Percentiles rank a stretch among this genome's conserved stretches.
phyloP scores from a whole-genome alignment of 2,888 invertebrate species.

The Epirrhoe tristata region DNA sequence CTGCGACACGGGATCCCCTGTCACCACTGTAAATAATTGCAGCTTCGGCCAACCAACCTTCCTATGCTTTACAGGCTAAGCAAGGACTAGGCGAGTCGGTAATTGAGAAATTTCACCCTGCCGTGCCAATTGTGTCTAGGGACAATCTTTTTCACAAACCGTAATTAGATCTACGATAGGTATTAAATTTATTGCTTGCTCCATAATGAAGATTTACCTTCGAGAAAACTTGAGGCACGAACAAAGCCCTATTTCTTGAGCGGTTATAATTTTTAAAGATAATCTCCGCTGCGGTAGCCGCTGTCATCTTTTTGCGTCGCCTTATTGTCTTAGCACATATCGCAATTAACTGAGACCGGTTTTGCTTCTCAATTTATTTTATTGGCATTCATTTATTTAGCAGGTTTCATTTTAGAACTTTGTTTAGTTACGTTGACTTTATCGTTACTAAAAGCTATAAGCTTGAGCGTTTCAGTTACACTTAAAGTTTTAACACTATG shows the following conservation, averaged over 20 bases:
- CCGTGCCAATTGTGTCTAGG: slow-evolving; percentile 32
- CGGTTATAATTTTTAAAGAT: slow-evolving; percentile 74
- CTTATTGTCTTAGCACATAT: slow-evolving; percentile 44
- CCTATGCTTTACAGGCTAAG: slow-evolving; percentile 44
- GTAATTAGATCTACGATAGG: slow-evolving; percentile 71
- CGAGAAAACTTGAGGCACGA: slow-evolving; percentile 56
- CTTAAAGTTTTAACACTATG: neutral
- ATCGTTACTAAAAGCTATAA: neutral
- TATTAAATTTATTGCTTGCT: slow-evolving; percentile 67
- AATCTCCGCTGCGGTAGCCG: slow-evolving; percentile 65
- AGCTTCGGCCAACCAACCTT: slow-evolving; percentile 49
- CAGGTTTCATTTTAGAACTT: slow-evolving; percentile 13
- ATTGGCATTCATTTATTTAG: slow-evolving; percentile 33
- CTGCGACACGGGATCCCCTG: slow-evolving; percentile 63
- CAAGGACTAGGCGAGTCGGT: slow-evolving; percentile 25
- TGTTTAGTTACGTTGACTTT: slow-evolving; percentile 6
- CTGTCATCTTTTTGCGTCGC: slow-evolving; percentile 61
- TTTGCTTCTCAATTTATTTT: slow-evolving; percentile 36
- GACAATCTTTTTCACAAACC: slow-evolving; percentile 44
- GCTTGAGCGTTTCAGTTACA: neutral
- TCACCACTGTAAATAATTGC: slow-evolving; percentile 71
- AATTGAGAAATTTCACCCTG: slow-evolving; percentile 42
- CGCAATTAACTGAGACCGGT: slow-evolving; percentile 40
- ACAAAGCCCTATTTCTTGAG: slow-evolving; percentile 64
- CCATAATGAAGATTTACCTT: slow-evolving; percentile 81